phyloP scores from a whole-genome alignment of 2,888 invertebrate genomes.

The Proisotoma minuta region DNA sequence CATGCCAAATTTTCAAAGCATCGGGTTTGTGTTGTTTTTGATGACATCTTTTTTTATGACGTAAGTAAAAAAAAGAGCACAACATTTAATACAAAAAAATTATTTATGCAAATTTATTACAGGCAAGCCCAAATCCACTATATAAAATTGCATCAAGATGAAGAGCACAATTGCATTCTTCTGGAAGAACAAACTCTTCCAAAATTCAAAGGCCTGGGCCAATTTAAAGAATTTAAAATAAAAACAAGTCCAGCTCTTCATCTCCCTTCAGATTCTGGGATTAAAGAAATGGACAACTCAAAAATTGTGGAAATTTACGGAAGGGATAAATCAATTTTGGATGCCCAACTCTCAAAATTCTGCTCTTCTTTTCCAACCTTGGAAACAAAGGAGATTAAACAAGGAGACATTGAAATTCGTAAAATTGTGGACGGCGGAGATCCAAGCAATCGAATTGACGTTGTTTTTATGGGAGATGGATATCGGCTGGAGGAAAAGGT shows the following conservation, averaged over 20 bases:
- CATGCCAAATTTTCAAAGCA: no score
- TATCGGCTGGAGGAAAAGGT: constrained; percentile 23
- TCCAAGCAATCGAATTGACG: constrained; percentile 36
- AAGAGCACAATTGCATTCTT: constrained; percentile 21
- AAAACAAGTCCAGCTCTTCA: constrained; percentile 11
- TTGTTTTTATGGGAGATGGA: constrained; percentile 45
- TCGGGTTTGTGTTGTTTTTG: no score
- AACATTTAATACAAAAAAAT: no score
- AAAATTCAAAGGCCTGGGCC: constrained; percentile 30
- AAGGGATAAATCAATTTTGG: constrained; percentile 6
- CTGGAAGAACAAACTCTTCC: constrained; percentile 19
- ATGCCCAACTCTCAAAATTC: constrained; percentile 21
- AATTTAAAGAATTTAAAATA: constrained; percentile 21
- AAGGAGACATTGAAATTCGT: constrained; percentile 28
- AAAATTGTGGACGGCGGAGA: constrained; percentile 40
- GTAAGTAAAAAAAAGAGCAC: no score
- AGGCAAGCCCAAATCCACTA: constrained; percentile 11
- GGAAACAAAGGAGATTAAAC: background rate
- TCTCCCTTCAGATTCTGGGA: constrained; percentile 18
- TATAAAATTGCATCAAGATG: constrained; percentile 26
- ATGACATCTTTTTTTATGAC: no score
- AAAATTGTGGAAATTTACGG: constrained; percentile 36
- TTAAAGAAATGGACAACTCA: constrained; percentile 15
- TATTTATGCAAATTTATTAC: no score
- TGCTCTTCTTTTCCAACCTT: constrained; percentile 18